Percentiles rank a stretch among this genome's conserved stretches.
phyloP scores from a whole-genome alignment of 2,888 invertebrate species.

The Atethmia centrago region DNA sequence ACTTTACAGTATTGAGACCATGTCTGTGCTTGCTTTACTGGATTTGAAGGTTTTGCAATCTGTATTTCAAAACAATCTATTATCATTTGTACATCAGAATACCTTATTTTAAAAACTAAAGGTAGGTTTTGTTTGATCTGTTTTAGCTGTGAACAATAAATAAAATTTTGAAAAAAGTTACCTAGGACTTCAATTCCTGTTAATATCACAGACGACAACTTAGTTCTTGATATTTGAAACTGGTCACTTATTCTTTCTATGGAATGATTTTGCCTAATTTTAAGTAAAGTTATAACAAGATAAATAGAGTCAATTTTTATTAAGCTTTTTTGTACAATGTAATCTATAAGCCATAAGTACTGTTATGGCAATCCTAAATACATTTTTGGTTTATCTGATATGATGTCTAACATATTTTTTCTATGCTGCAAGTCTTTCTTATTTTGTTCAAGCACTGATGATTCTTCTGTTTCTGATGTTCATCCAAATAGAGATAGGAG shows the following conservation, averaged over 20 bases:
- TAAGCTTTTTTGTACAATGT: neutral
- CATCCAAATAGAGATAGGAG: too few species aligned
- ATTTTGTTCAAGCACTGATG: neutral
- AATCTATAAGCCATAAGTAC: constrained; percentile 5
- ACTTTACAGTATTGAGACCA: too few species aligned
- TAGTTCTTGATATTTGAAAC: constrained; percentile 6
- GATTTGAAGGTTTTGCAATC: constrained; percentile 5
- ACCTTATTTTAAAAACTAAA: constrained; percentile 12
- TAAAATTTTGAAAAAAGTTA: constrained; percentile 14
- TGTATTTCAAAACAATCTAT: constrained; percentile 12
- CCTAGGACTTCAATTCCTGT: neutral
- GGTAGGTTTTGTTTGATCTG: constrained; percentile 12
- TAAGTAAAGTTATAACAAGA: constrained; percentile 1
- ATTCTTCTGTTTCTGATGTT: too few species aligned
- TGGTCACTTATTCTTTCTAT: constrained; percentile 7
- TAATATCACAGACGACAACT: constrained; percentile 9
- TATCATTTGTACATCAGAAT: constrained; percentile 6
- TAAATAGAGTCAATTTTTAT: neutral
- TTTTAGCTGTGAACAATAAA: constrained; percentile 6
- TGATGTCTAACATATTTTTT: constrained; percentile 11
- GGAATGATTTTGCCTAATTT: constrained; percentile 6
- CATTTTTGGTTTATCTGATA: constrained; percentile 14
- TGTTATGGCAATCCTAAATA: constrained; percentile 16
- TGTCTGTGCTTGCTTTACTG: constrained; percentile 34
- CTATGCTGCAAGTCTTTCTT: too few species aligned